Percentiles rank a stretch among this genome's conserved stretches.
Evolutionary conservation across 2,797 vertebrate genomes (phyloP).

Genomic region (Cyclopterus lumpus): DNA sequence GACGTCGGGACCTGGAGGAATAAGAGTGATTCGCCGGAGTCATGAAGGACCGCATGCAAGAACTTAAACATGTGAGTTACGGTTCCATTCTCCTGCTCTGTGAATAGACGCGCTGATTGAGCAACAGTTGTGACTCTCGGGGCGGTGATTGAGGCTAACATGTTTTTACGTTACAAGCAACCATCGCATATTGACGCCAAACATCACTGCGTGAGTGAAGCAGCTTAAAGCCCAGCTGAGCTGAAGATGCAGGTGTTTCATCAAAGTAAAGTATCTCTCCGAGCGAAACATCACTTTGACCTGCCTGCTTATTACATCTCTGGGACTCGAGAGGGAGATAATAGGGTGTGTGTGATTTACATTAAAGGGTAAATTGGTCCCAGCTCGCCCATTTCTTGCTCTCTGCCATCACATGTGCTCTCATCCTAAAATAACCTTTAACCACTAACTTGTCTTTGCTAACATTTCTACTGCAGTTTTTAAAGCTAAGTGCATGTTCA

Average conservation of each 20-base stretch:
- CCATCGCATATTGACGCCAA: neutral
- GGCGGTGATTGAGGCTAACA: slow-evolving; percentile 38
- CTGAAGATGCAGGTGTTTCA: slow-evolving; percentile 5
- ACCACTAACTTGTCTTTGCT: too few relatives aligned
- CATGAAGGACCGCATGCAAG: slow-evolving; percentile 87
- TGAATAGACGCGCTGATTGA: neutral
- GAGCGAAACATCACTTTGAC: neutral
- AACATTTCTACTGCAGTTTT: neutral
- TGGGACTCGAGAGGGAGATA: neutral
- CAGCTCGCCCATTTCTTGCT: slow-evolving; percentile 38
- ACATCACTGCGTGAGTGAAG: neutral
- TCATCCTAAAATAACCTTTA: slow-evolving; percentile 2
- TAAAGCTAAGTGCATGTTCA: neutral
- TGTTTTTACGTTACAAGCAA: slow-evolving; percentile 1
- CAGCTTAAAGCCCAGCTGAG: neutral
- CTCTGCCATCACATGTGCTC: slow-evolving; percentile 11
- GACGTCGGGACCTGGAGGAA: slow-evolving; percentile 29
- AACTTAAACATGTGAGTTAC: slow-evolving; percentile 84
- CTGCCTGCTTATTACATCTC: neutral
- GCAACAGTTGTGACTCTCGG: too few relatives aligned
- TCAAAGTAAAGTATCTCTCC: slow-evolving; percentile 4
- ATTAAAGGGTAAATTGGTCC: slow-evolving; percentile 38
- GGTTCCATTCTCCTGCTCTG: slow-evolving; percentile 14
- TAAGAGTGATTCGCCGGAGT: slow-evolving; percentile 32
- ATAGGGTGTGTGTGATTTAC: neutral